Percentiles rank a stretch among this genome's conserved stretches.
Evolutionary conservation across 2,797 vertebrate genomes (phyloP).

Genomic region (Eremophila alpestris): DNA sequence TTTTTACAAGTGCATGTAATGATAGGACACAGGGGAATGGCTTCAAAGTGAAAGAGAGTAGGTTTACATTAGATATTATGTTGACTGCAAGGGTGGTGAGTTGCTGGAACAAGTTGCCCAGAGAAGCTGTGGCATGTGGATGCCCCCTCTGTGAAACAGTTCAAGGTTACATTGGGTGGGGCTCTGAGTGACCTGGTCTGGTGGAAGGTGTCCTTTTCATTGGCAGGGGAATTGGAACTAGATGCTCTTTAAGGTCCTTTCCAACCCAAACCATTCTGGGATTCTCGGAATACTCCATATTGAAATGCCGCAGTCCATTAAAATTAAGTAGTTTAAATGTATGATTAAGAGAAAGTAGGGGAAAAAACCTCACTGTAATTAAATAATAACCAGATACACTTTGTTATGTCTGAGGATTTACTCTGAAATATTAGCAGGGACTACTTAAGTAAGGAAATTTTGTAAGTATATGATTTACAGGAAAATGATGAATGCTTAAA

Average conservation of each 20-base stretch:
- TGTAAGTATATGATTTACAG: background rate
- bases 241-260: background rate
- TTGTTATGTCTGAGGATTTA: background rate
- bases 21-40: background rate
- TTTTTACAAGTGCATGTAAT: background rate
- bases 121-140: background rate
- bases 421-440: background rate
- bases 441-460: background rate
- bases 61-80: background rate
- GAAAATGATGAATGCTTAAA: background rate
- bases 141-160: rapidly evolving
- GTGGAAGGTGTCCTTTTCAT: background rate
- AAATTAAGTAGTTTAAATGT: background rate
- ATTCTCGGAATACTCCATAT: rapidly evolving
- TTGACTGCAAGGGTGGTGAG: background rate
- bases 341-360: background rate
- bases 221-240: background rate
- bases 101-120: background rate
- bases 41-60: background rate
- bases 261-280: background rate
- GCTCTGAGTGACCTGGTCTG: background rate
- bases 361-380: background rate
- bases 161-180: background rate
- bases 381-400: background rate
- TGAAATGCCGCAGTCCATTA: background rate